Percentiles rank a stretch among this genome's conserved stretches.
Evolutionary conservation across 1,140 invertebrate genomes (phyloP).

Genomic region (Mesaphorura yosii): DNA sequence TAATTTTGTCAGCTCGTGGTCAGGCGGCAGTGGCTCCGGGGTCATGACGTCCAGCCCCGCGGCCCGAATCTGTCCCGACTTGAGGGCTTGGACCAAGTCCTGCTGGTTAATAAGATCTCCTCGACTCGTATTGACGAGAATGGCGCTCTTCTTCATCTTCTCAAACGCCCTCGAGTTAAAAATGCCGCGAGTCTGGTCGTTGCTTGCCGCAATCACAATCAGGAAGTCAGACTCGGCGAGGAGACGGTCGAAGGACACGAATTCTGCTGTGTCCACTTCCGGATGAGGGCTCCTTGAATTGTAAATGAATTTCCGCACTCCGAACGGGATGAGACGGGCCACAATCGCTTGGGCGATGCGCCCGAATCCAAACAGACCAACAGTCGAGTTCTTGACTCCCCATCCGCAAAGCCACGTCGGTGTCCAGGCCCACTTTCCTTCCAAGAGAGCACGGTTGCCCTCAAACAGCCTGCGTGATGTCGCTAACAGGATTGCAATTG

Average conservation of each 20-base stretch:
- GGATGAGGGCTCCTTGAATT: slow-evolving; percentile 49
- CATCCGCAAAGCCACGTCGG: slow-evolving; percentile 62
- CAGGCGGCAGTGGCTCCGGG: slow-evolving; percentile 78
- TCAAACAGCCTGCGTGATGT: slow-evolving; percentile 71
- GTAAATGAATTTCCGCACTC: slow-evolving; percentile 58
- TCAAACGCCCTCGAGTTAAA: slow-evolving; percentile 61
- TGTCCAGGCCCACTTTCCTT: slow-evolving; percentile 59
- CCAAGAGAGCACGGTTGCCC: slow-evolving; percentile 66
- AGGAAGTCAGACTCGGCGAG: slow-evolving; percentile 67
- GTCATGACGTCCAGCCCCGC: slow-evolving; percentile 85
- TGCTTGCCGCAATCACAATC: slow-evolving; percentile 57
- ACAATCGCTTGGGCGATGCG: slow-evolving; percentile 64
- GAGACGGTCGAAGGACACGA: slow-evolving; percentile 58
- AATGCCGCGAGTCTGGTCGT: slow-evolving; percentile 58
- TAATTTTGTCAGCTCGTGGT: slow-evolving; percentile 63
- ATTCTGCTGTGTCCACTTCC: slow-evolving; percentile 45
- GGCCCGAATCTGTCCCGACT: slow-evolving; percentile 57
- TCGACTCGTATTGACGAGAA: slow-evolving; percentile 73
- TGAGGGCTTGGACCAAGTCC: slow-evolving; percentile 62
- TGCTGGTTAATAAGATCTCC: slow-evolving; percentile 75
- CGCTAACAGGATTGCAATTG: slow-evolving; percentile 57
- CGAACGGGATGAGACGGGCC: slow-evolving; percentile 59
- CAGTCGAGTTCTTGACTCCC: slow-evolving; percentile 60
- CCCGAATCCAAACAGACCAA: slow-evolving; percentile 79
- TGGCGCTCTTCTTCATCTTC: slow-evolving; percentile 72